These are phyloP conservation scores for Caenorhabditis sp. DNA, from an alignment of 2,888 invertebrate genomes.

Conservation along the genomic window DNA sequence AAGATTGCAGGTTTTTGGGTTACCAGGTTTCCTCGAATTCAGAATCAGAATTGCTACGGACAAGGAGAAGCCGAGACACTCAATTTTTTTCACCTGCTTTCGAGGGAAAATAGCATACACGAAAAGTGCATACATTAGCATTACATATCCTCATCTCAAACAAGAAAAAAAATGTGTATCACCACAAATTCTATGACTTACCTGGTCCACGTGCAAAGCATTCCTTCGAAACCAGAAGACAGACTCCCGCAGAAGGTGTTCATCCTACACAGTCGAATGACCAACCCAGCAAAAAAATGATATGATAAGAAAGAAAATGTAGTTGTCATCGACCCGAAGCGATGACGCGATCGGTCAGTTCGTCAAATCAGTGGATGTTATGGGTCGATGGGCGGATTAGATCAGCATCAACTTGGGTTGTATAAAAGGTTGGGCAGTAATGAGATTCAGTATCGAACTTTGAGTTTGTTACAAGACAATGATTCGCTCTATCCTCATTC, in stretches of 20 bases:
- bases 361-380: constrained; percentile 20
- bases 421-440: constrained; percentile 11
- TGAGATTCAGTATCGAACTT: background rate
- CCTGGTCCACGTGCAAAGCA: constrained; percentile 1
- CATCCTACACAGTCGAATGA: constrained; percentile 13
- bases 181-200: constrained; percentile 17
- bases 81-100: too few relatives aligned
- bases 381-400: constrained; percentile 17
- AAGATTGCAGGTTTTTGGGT: too few relatives aligned
- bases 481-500: constrained; percentile 28
- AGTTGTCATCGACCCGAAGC: constrained; percentile 1
- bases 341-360: background rate
- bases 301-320: constrained; percentile 1
- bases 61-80: too few relatives aligned
- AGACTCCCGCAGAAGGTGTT: constrained; percentile 10
- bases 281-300: background rate
- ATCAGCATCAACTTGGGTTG: constrained; percentile 25
- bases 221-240: constrained; percentile 8
- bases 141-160: too few relatives aligned
- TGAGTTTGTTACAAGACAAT: background rate
- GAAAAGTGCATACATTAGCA: too few relatives aligned
- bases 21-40: too few relatives aligned
- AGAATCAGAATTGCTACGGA: too few relatives aligned
- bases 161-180: too few relatives aligned
- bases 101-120: too few relatives aligned